phyloP scores from a whole-genome alignment of 2,113 vertebrate genomes.

The Nanorana parkeri region DNA sequence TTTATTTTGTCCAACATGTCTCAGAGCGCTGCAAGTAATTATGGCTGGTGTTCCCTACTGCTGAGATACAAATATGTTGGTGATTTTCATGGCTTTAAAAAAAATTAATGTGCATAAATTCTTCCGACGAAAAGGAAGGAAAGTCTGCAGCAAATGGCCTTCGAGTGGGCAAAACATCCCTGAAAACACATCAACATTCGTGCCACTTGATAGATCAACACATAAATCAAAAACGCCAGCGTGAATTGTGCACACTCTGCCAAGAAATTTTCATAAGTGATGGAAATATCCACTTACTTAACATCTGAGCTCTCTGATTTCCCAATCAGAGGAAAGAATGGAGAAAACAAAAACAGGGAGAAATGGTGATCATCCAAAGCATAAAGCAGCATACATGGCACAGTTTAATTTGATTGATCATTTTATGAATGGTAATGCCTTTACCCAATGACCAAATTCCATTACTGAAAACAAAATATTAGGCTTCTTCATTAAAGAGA shows the following conservation, averaged over 20 bases:
- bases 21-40: conserved; percentile 32
- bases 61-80: conserved; percentile 24
- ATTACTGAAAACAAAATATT: too few species aligned
- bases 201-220: background rate
- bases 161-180: background rate
- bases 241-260: background rate
- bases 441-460: too few species aligned
- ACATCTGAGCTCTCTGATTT: background rate
- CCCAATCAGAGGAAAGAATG: background rate
- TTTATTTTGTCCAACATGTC: conserved; percentile 40
- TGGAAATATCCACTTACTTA: background rate
- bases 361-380: background rate
- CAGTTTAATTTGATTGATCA: too few species aligned
- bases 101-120: conserved; percentile 36
- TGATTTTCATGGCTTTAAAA: background rate
- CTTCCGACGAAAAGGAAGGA: conserved; percentile 7
- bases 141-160: conserved; percentile 34
- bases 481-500: too few species aligned
- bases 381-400: background rate
- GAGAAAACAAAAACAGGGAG: background rate
- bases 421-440: too few species aligned
- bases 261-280: background rate
- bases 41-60: conserved; percentile 24
- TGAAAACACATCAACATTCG: conserved; percentile 12
- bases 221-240: conserved; percentile 55